A percentile compares a stretch with the other conserved stretches of the same genome.
Conservation (phyloP, 2,888 invertebrate genomes). For the Conchocele bisecta region DNA sequence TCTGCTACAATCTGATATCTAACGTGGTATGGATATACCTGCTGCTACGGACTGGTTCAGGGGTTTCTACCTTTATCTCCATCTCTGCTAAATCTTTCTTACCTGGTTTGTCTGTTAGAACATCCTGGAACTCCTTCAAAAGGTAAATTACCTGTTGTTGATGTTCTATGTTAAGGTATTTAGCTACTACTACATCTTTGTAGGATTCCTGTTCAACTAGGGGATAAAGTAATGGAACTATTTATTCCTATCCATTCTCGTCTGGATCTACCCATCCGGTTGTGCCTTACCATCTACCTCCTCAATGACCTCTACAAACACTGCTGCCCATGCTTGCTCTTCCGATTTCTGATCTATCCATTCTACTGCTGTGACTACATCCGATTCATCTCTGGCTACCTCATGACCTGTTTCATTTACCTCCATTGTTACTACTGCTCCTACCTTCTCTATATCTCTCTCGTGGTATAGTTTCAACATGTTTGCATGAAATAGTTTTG, state of each 20-base stretch:
- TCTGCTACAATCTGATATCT: constrained; percentile 22
- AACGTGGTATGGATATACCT: constrained; percentile 22
- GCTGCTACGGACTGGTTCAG: constrained; percentile 9
- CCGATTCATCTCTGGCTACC: too few relatives aligned
- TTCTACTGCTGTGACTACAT: too few relatives aligned
- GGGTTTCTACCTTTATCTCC: constrained; percentile 12
- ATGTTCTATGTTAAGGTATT: constrained; percentile 1
- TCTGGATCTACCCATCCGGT: background rate
- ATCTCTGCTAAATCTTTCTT: constrained; percentile 13
- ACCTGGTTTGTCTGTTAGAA: constrained; percentile 32
- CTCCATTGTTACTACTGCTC: too few relatives aligned
- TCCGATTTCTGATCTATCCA: too few relatives aligned
- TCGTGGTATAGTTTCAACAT: background rate
- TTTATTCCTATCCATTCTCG: background rate
- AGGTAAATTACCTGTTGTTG: background rate
- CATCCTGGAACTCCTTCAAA: constrained; percentile 23
- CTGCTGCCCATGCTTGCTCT: too few relatives aligned
- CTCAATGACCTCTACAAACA: too few relatives aligned
- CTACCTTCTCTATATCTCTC: too few relatives aligned
- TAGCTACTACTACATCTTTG: constrained; percentile 11
- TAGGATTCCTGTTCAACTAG: background rate
- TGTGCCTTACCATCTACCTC: background rate
- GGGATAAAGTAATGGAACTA: background rate
- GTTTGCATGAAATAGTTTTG: constrained; percentile 13
- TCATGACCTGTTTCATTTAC: too few relatives aligned